Evolutionary conservation across 2,797 vertebrate species (phyloP).

Genomic region (Sphenodon punctatus): DNA sequence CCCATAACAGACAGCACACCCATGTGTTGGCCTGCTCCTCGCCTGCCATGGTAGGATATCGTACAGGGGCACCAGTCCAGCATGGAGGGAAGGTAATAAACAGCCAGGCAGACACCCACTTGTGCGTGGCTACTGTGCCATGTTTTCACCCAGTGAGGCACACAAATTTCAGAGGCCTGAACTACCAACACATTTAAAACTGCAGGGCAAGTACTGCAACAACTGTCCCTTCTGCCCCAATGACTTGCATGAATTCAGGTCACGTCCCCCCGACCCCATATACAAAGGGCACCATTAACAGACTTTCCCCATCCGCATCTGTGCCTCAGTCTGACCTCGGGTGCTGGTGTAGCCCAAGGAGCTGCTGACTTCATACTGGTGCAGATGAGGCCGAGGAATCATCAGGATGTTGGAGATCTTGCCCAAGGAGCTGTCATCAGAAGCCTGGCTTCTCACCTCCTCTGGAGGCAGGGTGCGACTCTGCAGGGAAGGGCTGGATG

Average conservation of each 20-base stretch:
- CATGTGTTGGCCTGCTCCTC: too few species aligned
- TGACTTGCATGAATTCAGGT: background rate
- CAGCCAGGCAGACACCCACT: too few species aligned
- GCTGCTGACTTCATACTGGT: conserved; percentile 97
- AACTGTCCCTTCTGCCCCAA: background rate
- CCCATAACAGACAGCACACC: too few species aligned
- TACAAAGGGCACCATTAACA: background rate
- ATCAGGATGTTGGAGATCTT: conserved; percentile 92
- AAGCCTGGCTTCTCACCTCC: conserved; percentile 92
- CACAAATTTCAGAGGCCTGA: background rate
- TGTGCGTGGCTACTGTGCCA: too few species aligned
- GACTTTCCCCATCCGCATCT: background rate
- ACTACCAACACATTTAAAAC: background rate
- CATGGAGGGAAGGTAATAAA: too few species aligned
- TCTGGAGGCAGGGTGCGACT: conserved; percentile 79
- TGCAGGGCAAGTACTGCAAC: background rate
- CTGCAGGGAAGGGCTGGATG: conserved; percentile 82
- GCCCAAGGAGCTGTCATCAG: conserved; percentile 91
- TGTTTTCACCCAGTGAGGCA: too few species aligned
- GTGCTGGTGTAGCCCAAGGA: conserved; percentile 95
- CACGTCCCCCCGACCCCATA: background rate
- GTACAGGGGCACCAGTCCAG: too few species aligned
- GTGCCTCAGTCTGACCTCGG: conserved; percentile 80
- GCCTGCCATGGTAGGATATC: too few species aligned
- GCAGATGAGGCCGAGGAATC: conserved; percentile 86